Percentiles rank a stretch among this genome's conserved stretches.
Conservation (phyloP, 2,113 vertebrate species). For the Xyliphius kryptos region DNA sequence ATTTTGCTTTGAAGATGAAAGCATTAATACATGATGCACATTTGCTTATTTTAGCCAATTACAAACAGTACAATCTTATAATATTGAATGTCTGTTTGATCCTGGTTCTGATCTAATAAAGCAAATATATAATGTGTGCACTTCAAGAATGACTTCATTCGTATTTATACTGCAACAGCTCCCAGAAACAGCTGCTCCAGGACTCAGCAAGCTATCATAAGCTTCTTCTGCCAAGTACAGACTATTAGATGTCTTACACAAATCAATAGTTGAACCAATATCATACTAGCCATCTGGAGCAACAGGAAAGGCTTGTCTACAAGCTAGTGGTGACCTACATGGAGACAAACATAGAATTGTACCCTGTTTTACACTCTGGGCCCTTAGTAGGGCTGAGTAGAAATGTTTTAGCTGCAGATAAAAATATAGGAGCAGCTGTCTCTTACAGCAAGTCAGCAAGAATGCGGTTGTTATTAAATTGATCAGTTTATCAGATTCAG, state of each 20-base stretch:
- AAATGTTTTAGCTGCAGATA: too few species aligned
- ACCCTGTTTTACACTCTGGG: too few species aligned
- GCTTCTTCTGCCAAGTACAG: slow-evolving; percentile 19
- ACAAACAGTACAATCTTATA: background rate
- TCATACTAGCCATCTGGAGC: slow-evolving; percentile 20
- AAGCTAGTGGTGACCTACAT: slow-evolving; percentile 5
- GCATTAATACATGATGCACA: slow-evolving; percentile 2
- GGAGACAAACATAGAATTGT: slow-evolving; percentile 10
- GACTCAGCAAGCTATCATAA: too few species aligned
- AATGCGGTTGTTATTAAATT: too few species aligned
- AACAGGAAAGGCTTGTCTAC: slow-evolving; percentile 6
- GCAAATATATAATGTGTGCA: too few species aligned
- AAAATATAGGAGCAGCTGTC: too few species aligned
- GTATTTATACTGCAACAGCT: too few species aligned
- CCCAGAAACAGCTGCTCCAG: too few species aligned
- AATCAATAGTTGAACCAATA: slow-evolving; percentile 22
- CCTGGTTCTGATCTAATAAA: slow-evolving; percentile 7
- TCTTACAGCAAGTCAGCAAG: too few species aligned
- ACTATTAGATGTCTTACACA: slow-evolving; percentile 25
- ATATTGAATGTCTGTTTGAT: background rate
- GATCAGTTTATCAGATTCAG: too few species aligned
- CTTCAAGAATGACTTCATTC: too few species aligned
- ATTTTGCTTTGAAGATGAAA: background rate
- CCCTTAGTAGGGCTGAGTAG: too few species aligned
- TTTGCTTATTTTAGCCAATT: background rate